Conservation (phyloP, 2,797 vertebrate species). For the Cottoperca gobio region DNA sequence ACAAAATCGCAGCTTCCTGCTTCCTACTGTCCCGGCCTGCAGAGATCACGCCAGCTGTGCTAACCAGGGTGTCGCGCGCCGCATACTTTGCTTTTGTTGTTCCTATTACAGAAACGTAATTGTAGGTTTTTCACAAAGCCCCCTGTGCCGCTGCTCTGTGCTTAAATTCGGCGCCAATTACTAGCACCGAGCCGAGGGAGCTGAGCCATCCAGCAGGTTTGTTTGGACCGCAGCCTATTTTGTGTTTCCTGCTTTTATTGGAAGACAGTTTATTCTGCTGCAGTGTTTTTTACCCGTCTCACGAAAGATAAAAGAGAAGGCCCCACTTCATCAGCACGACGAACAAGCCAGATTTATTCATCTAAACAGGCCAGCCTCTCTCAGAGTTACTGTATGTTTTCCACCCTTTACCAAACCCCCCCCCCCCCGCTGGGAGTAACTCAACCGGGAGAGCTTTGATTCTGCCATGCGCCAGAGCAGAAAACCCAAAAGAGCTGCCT, state of each 20-base stretch:
- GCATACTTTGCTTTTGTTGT: slow-evolving; percentile 10
- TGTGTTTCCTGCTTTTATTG: slow-evolving; percentile 48
- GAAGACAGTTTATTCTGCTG: slow-evolving; percentile 49
- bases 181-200: slow-evolving; percentile 13
- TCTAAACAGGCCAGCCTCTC: slow-evolving; percentile 36
- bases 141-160: slow-evolving; percentile 13
- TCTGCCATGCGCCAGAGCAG: too few species aligned
- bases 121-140: slow-evolving; percentile 27
- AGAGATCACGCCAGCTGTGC: slow-evolving; percentile 14
- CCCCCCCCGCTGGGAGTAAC: background rate
- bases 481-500: slow-evolving; percentile 43
- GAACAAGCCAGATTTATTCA: slow-evolving; percentile 35
- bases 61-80: slow-evolving; percentile 16
- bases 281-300: background rate
- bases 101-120: slow-evolving; percentile 18
- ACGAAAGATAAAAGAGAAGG: slow-evolving; percentile 48
- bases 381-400: slow-evolving; percentile 41
- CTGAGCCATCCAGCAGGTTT: slow-evolving; percentile 35
- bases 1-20: slow-evolving; percentile 24
- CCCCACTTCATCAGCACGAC: slow-evolving; percentile 43
- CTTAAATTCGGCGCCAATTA: slow-evolving; percentile 48
- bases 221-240: slow-evolving; percentile 49
- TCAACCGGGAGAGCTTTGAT: slow-evolving; percentile 51
- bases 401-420: slow-evolving; percentile 5
- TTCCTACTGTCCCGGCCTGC: background rate